phyloP scores from a whole-genome alignment of 2,797 vertebrate species.

The Decapterus maruadsi region DNA sequence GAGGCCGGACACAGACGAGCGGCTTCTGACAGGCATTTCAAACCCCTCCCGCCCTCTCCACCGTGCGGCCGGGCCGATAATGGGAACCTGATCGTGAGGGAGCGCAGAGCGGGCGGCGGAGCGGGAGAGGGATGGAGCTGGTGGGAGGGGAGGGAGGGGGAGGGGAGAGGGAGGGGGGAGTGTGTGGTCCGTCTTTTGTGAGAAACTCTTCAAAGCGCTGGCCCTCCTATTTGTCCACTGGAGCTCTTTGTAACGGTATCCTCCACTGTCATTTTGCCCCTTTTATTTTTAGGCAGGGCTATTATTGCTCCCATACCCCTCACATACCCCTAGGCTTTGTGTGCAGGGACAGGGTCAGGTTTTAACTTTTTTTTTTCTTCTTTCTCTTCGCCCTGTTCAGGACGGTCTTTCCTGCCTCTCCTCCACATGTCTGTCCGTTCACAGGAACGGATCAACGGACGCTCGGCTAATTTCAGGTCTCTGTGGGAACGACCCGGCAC shows the following conservation, averaged over 20 bases:
- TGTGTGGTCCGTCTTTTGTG: constrained; percentile 73
- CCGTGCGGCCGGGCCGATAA: constrained; percentile 63
- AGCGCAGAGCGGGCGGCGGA: constrained; percentile 43
- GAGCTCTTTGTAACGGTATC: constrained; percentile 81
- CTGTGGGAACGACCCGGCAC: background rate
- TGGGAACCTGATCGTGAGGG: constrained; percentile 75
- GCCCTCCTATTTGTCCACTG: constrained; percentile 72
- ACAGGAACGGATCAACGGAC: constrained; percentile 37
- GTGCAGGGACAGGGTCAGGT: constrained; percentile 72
- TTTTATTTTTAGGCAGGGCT: constrained; percentile 83
- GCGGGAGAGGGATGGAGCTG: background rate
- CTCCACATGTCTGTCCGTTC: constrained; percentile 36
- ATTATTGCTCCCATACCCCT: constrained; percentile 70
- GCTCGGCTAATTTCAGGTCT: constrained; percentile 48
- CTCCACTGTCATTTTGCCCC: constrained; percentile 82
- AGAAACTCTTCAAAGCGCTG: constrained; percentile 75
- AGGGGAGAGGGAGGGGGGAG: background rate
- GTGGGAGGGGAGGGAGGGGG: no score
- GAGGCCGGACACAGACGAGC: constrained; percentile 60
- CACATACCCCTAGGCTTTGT: constrained; percentile 74
- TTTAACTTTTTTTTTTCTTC: constrained; percentile 45
- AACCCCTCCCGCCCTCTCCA: constrained; percentile 68
- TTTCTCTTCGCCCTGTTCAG: constrained; percentile 17
- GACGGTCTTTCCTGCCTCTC: constrained; percentile 28
- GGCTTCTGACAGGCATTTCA: constrained; percentile 72